Evolutionary conservation across 2,113 vertebrate genomes (phyloP).

Genomic region (Leptocoma aspasia): DNA sequence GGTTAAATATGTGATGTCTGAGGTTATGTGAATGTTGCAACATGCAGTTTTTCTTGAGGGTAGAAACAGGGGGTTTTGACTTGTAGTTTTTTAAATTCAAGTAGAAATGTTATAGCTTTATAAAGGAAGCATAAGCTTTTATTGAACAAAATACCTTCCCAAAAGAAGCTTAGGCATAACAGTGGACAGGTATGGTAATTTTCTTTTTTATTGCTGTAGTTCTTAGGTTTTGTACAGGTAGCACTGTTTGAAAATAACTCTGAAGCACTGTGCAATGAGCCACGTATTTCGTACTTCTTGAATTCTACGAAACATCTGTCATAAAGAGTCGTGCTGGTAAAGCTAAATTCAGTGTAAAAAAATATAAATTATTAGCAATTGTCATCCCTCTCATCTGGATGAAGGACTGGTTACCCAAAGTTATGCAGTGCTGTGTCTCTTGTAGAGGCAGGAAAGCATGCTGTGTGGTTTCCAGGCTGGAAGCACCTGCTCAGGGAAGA

Average conservation of each 20-base stretch:
- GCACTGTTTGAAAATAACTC: not conserved
- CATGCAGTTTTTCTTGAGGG: not conserved
- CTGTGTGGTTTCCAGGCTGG: conserved; percentile 23
- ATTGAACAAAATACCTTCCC: not conserved
- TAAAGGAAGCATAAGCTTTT: not conserved
- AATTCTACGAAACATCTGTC: not conserved
- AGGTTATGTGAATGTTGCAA: not conserved
- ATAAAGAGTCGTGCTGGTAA: not conserved
- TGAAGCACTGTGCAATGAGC: not conserved
- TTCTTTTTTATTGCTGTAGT: not conserved
- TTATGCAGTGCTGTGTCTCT: not conserved
- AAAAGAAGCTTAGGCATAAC: not conserved
- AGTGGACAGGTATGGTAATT: not conserved
- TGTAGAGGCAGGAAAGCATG: not conserved
- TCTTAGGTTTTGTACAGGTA: not conserved
- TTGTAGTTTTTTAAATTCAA: not conserved
- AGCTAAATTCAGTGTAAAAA: not conserved
- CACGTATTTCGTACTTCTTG: not conserved
- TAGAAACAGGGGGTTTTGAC: fast-evolving
- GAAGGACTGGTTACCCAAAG: not conserved
- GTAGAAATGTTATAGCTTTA: not conserved
- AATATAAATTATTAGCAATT: not conserved
- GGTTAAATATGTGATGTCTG: not conserved
- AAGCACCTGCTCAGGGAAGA: conserved; percentile 26
- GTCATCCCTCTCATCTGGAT: not conserved